These are phyloP conservation scores for Drosophila sordidapex DNA, from an alignment of 2,888 invertebrate genomes.

Conservation along the genomic window DNA sequence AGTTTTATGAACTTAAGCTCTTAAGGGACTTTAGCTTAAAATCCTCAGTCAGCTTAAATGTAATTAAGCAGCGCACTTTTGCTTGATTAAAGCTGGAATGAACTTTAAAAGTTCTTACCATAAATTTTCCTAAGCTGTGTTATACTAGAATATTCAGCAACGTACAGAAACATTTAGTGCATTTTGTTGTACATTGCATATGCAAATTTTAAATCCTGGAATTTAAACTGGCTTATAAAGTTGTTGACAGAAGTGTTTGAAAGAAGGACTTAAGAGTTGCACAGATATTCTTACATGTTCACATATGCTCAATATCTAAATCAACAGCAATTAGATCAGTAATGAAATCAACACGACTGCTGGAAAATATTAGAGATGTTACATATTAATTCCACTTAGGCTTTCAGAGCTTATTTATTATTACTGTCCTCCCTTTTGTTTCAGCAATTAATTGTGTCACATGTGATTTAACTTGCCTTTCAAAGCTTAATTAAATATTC, in stretches of 20 bases:
- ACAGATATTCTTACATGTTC: not conserved
- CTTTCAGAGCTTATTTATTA: not conserved
- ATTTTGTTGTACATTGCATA: not conserved
- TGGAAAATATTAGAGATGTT: not conserved
- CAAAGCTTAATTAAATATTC: constrained; percentile 13
- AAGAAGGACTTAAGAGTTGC: not conserved
- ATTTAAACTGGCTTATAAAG: not conserved
- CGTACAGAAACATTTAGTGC: not conserved
- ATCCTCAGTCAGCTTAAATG: not conserved
- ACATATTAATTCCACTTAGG: not conserved
- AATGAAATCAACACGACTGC: not conserved
- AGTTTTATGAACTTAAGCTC: not conserved
- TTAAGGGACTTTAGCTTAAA: not conserved
- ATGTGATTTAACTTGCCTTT: not conserved
- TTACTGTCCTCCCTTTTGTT: not conserved
- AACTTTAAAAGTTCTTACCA: not conserved
- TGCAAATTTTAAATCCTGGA: not conserved
- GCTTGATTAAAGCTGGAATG: not conserved
- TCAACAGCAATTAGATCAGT: not conserved
- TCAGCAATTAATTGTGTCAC: not conserved
- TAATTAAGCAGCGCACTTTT: not conserved
- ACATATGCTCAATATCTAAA: not conserved
- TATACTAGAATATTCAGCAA: not conserved
- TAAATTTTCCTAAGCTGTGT: not conserved
- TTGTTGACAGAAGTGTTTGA: not conserved